Conservation (phyloP, 1,140 invertebrate genomes). For the Daktulosphaira vitifoliae region DNA sequence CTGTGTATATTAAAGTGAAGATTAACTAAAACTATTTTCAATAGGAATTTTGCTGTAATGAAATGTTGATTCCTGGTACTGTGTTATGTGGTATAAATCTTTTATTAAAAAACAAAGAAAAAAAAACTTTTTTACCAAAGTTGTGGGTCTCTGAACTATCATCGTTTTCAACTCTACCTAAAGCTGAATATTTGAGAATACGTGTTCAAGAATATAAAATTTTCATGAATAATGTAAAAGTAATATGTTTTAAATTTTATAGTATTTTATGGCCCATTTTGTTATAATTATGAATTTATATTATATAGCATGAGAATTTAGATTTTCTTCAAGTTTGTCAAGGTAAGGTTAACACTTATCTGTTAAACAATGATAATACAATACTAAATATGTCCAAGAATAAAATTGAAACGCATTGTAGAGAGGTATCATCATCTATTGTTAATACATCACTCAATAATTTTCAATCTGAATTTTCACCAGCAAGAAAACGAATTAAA, state of each 20-base stretch:
- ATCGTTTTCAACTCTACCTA: constrained; percentile 17
- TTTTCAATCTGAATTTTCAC: constrained; percentile 1
- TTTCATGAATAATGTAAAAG: constrained; percentile 4
- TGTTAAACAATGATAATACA: no score
- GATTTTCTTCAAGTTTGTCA: constrained; percentile 14
- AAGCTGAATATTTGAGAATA: constrained; percentile 1
- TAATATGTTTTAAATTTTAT: not conserved
- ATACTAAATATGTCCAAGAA: not conserved
- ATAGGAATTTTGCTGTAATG: constrained; percentile 15
- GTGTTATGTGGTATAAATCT: constrained; percentile 10
- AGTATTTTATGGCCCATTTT: no score
- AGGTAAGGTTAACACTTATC: not conserved
- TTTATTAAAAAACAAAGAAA: constrained; percentile 2
- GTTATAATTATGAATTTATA: no score
- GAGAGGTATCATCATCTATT: not conserved
- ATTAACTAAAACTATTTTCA: no score
- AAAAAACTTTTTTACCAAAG: not conserved
- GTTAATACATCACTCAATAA: not conserved
- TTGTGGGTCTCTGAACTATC: constrained; percentile 10
- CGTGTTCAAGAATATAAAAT: constrained; percentile 3
- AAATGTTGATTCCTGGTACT: constrained; percentile 15
- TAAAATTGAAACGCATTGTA: not conserved
- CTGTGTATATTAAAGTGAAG: no score
- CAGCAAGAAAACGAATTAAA: constrained; percentile 17
- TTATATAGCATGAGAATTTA: no score